Base-by-base conservation (phyloP, 2,113 vertebrate genomes). In the Cnemophilus loriae region DNA sequence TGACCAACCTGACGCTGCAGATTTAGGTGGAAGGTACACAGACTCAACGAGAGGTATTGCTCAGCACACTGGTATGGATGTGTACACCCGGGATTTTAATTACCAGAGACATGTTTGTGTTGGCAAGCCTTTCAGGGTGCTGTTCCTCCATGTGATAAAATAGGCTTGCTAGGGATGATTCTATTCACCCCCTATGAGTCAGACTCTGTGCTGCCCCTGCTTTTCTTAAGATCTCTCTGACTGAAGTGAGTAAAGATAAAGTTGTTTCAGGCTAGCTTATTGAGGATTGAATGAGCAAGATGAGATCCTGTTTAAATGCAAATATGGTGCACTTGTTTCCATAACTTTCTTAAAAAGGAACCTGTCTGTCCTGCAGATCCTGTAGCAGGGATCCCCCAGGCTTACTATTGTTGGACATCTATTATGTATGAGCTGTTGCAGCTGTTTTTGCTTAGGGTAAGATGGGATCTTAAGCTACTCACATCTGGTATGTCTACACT, bases 51-150 rank as follows among this genome's bases (percentile, higher is more conserved):
- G 42, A 35, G 21, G 10, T 13, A 17, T 4, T 42, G 41, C 83
- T 78, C 32, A 23, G 15, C 50, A 59, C 33, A 3, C 35, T 69
- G 47, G 8, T 39, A 37, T 39, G 55, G 42, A n/a, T 88, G 39
- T 57, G 32, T 42, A 21, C 3, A 2, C 41, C 7, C 0, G 0
- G 44, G 49, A 27, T 61, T 84, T 85, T 64, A 30, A 61, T 76
- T 53, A 69, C 22, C 10, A 33, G 53, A 30, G 41, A 14, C 27
- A 7, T 15, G 17, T 74, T 68, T 82, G 61, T 89, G 20, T 16
- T 35, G 59, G 53, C 57, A 61, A 90, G 67, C 15, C 55, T 60
- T 73, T 65, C n/a, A 15, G 23, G 10, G 46, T 61, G 53, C 61
- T 42, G 18, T 32, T 63, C 57, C 46, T 71, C 83, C 24, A 4